These are phyloP conservation scores for Brachyopa scutellaris DNA, from an alignment of 2,888 invertebrate species.

Conservation along the genomic window DNA sequence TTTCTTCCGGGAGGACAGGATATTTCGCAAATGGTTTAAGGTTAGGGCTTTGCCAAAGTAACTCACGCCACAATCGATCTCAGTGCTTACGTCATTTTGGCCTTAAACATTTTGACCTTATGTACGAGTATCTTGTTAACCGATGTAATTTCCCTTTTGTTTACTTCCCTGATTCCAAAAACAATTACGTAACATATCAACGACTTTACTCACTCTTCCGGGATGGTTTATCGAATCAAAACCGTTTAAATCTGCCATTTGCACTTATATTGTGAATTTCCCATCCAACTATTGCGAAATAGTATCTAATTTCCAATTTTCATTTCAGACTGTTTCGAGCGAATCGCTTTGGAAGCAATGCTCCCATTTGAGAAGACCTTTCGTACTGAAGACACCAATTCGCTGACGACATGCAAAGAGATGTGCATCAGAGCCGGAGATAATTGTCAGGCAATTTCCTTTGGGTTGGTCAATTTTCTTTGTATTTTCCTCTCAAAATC, in stretches of 20 bases:
- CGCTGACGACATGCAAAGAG: conserved; percentile 85
- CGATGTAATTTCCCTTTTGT: too few species aligned
- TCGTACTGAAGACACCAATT: conserved; percentile 84
- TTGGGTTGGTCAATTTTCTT: conserved; percentile 83
- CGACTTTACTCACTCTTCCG: conserved; percentile 21
- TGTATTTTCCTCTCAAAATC: conserved; percentile 23
- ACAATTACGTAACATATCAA: conserved; percentile 2
- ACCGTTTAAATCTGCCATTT: conserved; percentile 25
- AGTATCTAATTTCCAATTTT: conserved; percentile 25
- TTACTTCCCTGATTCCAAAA: neutral
- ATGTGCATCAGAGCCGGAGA: conserved; percentile 85
- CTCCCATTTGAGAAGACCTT: conserved; percentile 84
- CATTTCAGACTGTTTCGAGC: conserved; percentile 85
- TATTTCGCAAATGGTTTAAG: too few species aligned
- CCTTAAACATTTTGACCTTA: too few species aligned
- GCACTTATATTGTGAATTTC: neutral
- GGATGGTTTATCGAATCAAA: neutral
- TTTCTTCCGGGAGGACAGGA: too few species aligned
- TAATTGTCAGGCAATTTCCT: conserved; percentile 85
- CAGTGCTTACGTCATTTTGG: too few species aligned
- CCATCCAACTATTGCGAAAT: conserved; percentile 14
- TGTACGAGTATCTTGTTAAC: too few species aligned
- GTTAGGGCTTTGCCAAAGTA: too few species aligned
- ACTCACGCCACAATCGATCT: too few species aligned
- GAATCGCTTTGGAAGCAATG: conserved; percentile 85